Percentiles rank a stretch among this genome's conserved stretches.
These are phyloP conservation scores for Diorhabda carinulata DNA, from an alignment of 1,140 invertebrate genomes.

Conservation along the genomic window DNA sequence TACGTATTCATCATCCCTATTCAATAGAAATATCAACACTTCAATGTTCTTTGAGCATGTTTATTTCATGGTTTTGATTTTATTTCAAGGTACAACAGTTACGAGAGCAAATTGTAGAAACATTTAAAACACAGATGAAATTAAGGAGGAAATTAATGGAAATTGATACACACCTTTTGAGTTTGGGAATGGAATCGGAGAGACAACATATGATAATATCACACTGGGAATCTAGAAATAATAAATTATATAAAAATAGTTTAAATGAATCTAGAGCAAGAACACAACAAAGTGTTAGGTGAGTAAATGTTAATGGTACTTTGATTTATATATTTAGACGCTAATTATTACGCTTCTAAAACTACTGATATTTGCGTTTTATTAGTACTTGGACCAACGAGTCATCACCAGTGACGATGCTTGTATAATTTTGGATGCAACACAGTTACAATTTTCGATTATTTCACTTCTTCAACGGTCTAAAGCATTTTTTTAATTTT, in stretches of 20 bases:
- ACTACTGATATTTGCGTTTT: too few species aligned
- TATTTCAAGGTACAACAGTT: slow-evolving; percentile 61
- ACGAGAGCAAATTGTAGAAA: slow-evolving; percentile 77
- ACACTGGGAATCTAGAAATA: slow-evolving; percentile 79
- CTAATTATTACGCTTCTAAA: too few species aligned
- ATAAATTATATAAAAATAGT: slow-evolving; percentile 65
- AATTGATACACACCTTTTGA: slow-evolving; percentile 77
- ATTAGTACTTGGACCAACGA: too few species aligned
- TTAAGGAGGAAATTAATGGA: slow-evolving; percentile 79
- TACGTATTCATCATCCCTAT: too few species aligned
- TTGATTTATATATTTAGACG: not conserved
- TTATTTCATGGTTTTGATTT: too few species aligned
- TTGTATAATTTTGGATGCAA: too few species aligned
- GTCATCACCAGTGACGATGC: too few species aligned
- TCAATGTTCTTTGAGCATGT: too few species aligned
- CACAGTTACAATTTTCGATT: too few species aligned
- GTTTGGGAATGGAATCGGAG: slow-evolving; percentile 79
- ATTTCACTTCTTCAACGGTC: too few species aligned
- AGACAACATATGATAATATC: slow-evolving; percentile 81
- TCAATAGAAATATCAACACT: too few species aligned
- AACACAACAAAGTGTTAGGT: slow-evolving; percentile 59
- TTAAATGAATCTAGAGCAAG: slow-evolving; percentile 53
- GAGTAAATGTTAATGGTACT: slow-evolving; percentile 1
- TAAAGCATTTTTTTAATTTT: too few species aligned
- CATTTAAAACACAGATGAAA: slow-evolving; percentile 89